Percentiles rank a stretch among this genome's conserved stretches.
Conservation (phyloP, 2,113 vertebrate genomes). For the Phocoena sinus region DNA sequence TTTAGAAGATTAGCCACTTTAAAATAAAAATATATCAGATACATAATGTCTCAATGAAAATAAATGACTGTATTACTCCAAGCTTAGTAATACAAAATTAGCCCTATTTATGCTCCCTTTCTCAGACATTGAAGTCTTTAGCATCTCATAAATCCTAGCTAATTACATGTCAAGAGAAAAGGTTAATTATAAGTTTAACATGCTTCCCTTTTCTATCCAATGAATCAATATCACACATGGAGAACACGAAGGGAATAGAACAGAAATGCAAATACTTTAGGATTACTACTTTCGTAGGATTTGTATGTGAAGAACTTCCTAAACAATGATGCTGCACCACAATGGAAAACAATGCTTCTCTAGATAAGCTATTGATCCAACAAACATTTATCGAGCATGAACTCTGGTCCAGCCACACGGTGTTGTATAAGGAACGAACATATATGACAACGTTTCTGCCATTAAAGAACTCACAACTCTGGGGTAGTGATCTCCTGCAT, state of each 20-base stretch:
- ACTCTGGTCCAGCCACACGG: background rate
- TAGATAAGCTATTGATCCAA: background rate
- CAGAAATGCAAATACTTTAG: background rate
- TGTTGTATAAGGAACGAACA: background rate
- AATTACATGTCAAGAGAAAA: constrained; percentile 62
- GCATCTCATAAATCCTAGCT: constrained; percentile 57
- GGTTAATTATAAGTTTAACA: constrained; percentile 58
- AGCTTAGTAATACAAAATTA: constrained; percentile 37
- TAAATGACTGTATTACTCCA: constrained; percentile 45
- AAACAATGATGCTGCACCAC: background rate
- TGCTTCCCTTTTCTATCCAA: constrained; percentile 36
- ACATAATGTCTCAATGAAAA: constrained; percentile 37
- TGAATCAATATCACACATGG: constrained; percentile 14
- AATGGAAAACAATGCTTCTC: background rate
- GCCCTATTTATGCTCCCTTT: background rate
- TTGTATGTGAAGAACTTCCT: background rate
- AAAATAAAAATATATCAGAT: constrained; percentile 36
- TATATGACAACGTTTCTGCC: background rate
- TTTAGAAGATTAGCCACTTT: constrained; percentile 32
- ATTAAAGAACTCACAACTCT: background rate
- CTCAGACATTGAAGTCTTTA: constrained; percentile 17
- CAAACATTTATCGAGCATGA: accelerated
- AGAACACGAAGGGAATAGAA: background rate
- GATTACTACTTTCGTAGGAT: background rate
- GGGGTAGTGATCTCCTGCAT: background rate